phyloP scores from a whole-genome alignment of 2,888 invertebrate genomes.

The Platycheirus albimanus region DNA sequence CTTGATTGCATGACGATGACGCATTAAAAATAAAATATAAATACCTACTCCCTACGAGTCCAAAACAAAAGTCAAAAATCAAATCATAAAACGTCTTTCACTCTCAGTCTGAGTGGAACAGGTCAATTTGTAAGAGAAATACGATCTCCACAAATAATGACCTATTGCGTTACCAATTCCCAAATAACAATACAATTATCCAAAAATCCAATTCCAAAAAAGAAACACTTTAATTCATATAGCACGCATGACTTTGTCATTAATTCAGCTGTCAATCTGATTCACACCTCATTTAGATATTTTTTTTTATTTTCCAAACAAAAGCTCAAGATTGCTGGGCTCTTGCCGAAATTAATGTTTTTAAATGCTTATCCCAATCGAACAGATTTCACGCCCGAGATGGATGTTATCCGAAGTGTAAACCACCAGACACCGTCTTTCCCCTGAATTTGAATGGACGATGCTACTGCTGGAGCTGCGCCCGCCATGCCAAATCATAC shows the following conservation, averaged over 20 bases:
- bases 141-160: conserved; percentile 39
- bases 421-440: conserved; percentile 22
- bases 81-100: conserved; percentile 16
- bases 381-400: conserved; percentile 65
- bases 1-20: background rate
- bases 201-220: conserved; percentile 17
- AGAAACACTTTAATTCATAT: conserved; percentile 53
- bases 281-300: conserved; percentile 71
- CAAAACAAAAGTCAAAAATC: background rate
- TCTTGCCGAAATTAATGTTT: conserved; percentile 33
- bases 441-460: background rate
- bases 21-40: no score
- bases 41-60: background rate
- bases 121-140: conserved; percentile 43
- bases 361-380: conserved; percentile 63
- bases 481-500: conserved; percentile 57
- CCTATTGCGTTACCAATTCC: conserved; percentile 34
- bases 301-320: conserved; percentile 45
- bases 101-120: conserved; percentile 42
- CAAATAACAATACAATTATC: conserved; percentile 10
- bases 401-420: conserved; percentile 47
- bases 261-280: conserved; percentile 67
- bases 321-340: conserved; percentile 45
- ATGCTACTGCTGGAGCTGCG: background rate
- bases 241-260: conserved; percentile 68